Percentiles rank a stretch among this genome's conserved stretches.
Conservation (phyloP, 2,797 vertebrate genomes). For the Sebastolobus alascanus region DNA sequence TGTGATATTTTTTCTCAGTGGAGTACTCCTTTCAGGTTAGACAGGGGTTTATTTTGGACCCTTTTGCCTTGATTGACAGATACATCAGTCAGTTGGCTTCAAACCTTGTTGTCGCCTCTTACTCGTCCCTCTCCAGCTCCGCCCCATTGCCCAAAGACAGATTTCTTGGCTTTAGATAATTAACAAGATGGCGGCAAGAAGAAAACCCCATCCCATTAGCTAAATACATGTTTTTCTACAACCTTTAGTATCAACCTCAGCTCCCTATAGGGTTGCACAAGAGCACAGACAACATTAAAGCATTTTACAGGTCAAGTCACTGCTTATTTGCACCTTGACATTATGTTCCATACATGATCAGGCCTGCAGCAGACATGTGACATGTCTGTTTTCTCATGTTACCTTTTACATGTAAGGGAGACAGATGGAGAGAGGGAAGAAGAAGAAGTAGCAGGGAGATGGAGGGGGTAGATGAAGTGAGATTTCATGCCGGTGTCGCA, state of each 20-base stretch:
- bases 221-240: neutral
- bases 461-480: constrained; percentile 11
- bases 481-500: constrained; percentile 43
- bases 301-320: neutral
- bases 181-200: neutral
- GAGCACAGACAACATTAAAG: too few relatives aligned
- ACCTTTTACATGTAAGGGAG: constrained; percentile 1
- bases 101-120: too few relatives aligned
- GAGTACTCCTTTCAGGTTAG: neutral
- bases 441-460: neutral
- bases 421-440: neutral
- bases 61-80: neutral
- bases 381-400: constrained; percentile 1
- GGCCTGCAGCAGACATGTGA: neutral
- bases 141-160: neutral
- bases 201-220: neutral
- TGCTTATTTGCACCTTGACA: neutral
- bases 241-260: too few relatives aligned
- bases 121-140: neutral
- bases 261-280: too few relatives aligned
- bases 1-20: neutral
- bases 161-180: neutral
- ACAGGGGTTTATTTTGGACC: neutral
- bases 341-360: neutral
- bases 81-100: neutral